A percentile compares a stretch with the other conserved stretches of the same genome.
Conservation (phyloP, 2,113 vertebrate genomes). For the Oryctolagus cuniculus region mOryCun1.1 NC_091447.1:37108501-37109000, state of each 20-base stretch:
- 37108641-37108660: background rate
- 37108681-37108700: background rate
- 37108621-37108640: background rate
- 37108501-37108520: no score
- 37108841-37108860: conserved; percentile 32
- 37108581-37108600: conserved; percentile 5
- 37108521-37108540: no score
- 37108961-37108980: conserved; percentile 54
- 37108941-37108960: background rate
- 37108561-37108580: background rate
- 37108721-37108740: background rate
- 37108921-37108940: conserved; percentile 39
- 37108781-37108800: conserved; percentile 24
- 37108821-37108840: conserved; percentile 34
- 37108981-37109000: conserved; percentile 31
- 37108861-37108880: conserved; percentile 37
- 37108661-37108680: conserved; percentile 29
- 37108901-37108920: background rate
- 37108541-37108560: background rate
- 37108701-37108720: conserved; percentile 2
- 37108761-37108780: background rate
- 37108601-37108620: conserved; percentile 15
- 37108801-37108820: background rate
- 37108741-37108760: background rate
- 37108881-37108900: conserved; percentile 34